Conservation (phyloP, 1,140 invertebrate species). For the Nasonia vitripennis region DNA sequence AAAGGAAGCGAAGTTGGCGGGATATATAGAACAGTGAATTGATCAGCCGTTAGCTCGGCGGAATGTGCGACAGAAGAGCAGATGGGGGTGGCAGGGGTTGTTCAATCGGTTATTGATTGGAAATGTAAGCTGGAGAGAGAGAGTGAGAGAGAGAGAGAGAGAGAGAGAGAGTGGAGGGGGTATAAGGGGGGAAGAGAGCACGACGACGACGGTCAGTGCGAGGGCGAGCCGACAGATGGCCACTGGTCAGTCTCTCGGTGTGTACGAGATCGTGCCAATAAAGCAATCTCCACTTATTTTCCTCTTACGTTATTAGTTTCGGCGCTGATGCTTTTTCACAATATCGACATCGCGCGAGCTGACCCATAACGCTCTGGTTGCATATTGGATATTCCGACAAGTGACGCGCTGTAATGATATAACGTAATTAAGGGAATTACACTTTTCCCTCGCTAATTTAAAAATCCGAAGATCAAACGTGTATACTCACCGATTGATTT, state of each 20-base stretch:
- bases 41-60: slow-evolving; percentile 65
- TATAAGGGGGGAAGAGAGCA: slow-evolving; percentile 27
- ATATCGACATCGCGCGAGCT: neutral
- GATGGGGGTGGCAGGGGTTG: slow-evolving; percentile 61
- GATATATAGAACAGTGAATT: slow-evolving; percentile 58
- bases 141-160: slow-evolving; percentile 28
- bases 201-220: slow-evolving; percentile 57
- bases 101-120: slow-evolving; percentile 75
- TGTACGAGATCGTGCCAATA: slow-evolving; percentile 13
- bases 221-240: slow-evolving; percentile 69
- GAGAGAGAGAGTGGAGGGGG: slow-evolving; percentile 40
- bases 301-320: slow-evolving; percentile 8
- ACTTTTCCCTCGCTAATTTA: no score
- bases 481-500: no score
- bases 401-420: no score
- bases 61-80: slow-evolving; percentile 62
- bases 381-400: no score
- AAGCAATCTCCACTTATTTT: neutral
- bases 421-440: no score
- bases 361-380: no score
- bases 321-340: slow-evolving; percentile 9
- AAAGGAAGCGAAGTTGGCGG: neutral
- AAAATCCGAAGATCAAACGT: no score
- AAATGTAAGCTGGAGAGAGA: slow-evolving; percentile 67
- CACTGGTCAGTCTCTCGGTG: slow-evolving; percentile 62